Evolutionary conservation across 2,797 vertebrate species (phyloP), one percentile per base, ranked within the genome.

Genomic region (Thalassophryne amazonica): DNA sequence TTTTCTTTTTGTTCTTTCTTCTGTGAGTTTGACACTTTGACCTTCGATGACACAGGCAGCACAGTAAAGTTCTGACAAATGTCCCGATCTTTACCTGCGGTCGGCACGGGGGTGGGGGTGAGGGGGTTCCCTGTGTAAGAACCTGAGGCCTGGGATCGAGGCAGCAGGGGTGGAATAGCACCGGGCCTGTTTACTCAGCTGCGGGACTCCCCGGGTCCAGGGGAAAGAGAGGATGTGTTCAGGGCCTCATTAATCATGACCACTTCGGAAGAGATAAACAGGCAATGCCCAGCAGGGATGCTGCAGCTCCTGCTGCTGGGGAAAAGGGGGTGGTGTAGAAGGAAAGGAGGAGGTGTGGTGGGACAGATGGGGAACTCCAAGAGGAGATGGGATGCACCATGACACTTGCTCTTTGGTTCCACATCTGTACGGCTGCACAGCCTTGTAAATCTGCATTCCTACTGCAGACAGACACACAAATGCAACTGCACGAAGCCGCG

Each of bases 151-250:
- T 54, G 6, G 83, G 68, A 76, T 46, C 40, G 59, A 28, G 79
- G 79, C 73, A 57, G 51, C 27, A n/a, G 6, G 68, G 80, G 80
- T 80, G 74, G 79, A 86, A 80, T 83, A 73, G 84, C 53, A 52
- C 67, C 19, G 59, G 7, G 71, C 47, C 47, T 95, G 85, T 98
- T 98, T 94, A 90, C 86, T 94, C 95, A 96, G 95, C 94, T 96
- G 93, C 71, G 76, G 66, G 52, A 65, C 84, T 87, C 84, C 63
- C 73, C 30, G 47, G 80, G 68, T 91, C 88, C 81, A 66, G 86
- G 91, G 88, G 90, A 92, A 86, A 80, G 72, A 88, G 86, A 92
- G 93, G 89, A 90, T 86, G 85, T 88, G 88, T 92, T 88, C 86
- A 81, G 86, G 73, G 88, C 75, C 89, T 91, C 93, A 93, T 95